These are phyloP conservation scores for Pristiophorus japonicus DNA, from an alignment of 2,113 vertebrate genomes.

Conservation along the genomic window DNA sequence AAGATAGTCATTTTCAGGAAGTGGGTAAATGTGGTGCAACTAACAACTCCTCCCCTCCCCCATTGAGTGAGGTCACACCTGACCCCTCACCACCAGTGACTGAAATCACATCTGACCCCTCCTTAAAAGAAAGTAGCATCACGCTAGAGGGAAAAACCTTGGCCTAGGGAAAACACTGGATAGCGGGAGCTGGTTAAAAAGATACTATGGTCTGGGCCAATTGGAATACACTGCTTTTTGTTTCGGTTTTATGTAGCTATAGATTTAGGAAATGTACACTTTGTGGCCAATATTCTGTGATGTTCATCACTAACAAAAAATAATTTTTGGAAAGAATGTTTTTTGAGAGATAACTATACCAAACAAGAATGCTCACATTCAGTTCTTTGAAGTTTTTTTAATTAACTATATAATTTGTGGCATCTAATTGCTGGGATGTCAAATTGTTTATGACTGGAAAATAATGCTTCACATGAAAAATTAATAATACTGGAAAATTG, in stretches of 20 bases:
- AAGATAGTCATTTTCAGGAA: background rate
- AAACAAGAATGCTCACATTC: background rate
- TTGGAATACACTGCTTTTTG: background rate
- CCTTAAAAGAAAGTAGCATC: no score
- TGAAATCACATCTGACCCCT: no score
- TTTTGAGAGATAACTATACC: background rate
- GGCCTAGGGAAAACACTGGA: background rate
- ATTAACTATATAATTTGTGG: background rate
- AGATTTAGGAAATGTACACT: background rate
- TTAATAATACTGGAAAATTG: constrained; percentile 8
- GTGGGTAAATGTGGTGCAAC: background rate
- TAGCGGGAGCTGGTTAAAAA: no score
- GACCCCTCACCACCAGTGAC: no score
- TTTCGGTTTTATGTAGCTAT: background rate
- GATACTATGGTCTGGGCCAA: background rate
- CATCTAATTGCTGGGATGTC: background rate
- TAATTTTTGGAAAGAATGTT: background rate
- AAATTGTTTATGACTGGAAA: background rate
- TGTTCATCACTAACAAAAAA: background rate
- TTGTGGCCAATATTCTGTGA: background rate
- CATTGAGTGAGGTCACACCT: no score
- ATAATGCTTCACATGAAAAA: background rate
- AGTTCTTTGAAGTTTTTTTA: background rate
- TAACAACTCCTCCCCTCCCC: background rate
- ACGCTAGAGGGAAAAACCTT: background rate